Conservation (phyloP, 2,888 invertebrate species). For the Drosophila nr. perissopoda region DNA sequence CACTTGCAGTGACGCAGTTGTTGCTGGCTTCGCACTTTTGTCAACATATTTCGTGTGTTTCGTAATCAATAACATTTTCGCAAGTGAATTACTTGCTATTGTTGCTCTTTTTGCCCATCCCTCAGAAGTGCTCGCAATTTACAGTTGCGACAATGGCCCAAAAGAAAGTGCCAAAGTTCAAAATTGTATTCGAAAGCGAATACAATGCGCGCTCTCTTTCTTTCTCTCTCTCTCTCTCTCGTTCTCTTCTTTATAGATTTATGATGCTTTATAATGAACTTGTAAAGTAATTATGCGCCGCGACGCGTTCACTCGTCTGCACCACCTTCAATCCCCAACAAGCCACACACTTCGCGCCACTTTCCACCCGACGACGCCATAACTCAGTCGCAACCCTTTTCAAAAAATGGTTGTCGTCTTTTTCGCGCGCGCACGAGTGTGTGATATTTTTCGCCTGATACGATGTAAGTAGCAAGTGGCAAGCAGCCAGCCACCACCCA, state of each 20-base stretch:
- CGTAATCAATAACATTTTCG: conserved; percentile 79
- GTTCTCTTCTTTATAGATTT: conserved; percentile 77
- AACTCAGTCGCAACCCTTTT: conserved; percentile 75
- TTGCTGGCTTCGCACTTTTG: conserved; percentile 58
- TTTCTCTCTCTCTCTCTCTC: not conserved
- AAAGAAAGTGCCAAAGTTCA: conserved; percentile 73
- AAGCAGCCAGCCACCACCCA: conserved; percentile 6
- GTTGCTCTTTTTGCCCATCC: conserved; percentile 31
- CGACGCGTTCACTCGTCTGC: conserved; percentile 57
- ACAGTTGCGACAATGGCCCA: conserved; percentile 23
- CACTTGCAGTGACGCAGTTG: conserved; percentile 52
- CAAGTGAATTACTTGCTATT: conserved; percentile 77
- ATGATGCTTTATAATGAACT: conserved; percentile 85
- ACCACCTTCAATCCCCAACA: conserved; percentile 41
- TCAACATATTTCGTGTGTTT: conserved; percentile 63
- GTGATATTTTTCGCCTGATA: conserved; percentile 66
- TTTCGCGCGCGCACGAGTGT: conserved; percentile 49
- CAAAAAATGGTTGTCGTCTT: conserved; percentile 72
- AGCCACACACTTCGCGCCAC: not conserved
- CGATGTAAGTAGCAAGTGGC: conserved; percentile 15
- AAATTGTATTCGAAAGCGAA: conserved; percentile 49
- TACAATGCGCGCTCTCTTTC: conserved; percentile 6
- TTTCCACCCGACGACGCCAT: conserved; percentile 27
- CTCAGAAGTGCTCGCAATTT: conserved; percentile 30
- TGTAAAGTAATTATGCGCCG: conserved; percentile 85